Evolutionary conservation across 2,797 vertebrate genomes (phyloP).

Genomic region (Manis javanica): DNA sequence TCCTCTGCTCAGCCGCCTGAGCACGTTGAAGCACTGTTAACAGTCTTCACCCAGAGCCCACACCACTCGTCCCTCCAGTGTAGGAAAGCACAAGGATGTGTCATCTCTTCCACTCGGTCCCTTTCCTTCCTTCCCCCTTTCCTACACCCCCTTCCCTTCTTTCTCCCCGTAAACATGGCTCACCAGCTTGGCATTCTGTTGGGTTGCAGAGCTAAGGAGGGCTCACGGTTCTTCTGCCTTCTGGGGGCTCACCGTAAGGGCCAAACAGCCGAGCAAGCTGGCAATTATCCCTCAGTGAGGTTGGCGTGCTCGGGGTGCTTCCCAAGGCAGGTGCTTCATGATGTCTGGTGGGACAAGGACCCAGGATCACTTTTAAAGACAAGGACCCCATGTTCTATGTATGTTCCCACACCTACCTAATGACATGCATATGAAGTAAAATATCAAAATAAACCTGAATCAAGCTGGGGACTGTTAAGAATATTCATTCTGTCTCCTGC

Average conservation of each 20-base stretch:
- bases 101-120: not conserved
- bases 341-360: not conserved
- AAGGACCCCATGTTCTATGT: not conserved
- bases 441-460: conserved; percentile 9
- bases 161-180: not conserved
- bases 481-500: not conserved
- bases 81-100: rapidly evolving
- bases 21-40: no score
- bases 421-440: not conserved
- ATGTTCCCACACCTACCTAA: not conserved
- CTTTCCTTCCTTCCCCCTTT: not conserved
- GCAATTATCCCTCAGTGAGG: not conserved
- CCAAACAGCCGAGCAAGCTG: not conserved
- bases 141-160: not conserved
- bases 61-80: rapidly evolving
- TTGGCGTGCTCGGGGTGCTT: not conserved
- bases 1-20: not conserved
- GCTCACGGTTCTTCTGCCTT: not conserved
- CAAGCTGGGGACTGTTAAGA: not conserved
- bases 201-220: not conserved
- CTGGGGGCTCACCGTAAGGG: not conserved
- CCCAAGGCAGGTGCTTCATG: not conserved
- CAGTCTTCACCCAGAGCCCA: not conserved
- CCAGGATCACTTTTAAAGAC: not conserved
- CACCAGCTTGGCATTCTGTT: not conserved